Conservation (phyloP, 2,888 invertebrate species). For the Drosophila algonquin region DNA sequence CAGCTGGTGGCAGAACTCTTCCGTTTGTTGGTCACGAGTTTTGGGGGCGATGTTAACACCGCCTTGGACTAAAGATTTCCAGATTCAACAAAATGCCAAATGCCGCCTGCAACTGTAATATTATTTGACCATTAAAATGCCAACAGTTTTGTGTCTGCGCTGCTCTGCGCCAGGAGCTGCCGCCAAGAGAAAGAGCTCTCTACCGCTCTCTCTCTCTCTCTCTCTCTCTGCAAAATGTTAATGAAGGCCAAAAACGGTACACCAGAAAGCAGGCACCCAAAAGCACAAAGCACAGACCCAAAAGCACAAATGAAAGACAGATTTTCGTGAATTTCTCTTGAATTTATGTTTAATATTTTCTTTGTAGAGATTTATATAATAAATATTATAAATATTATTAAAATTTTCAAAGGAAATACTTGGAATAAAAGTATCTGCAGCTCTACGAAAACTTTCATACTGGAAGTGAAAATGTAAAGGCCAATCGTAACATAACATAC, state of each 20-base stretch:
- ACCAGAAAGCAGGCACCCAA: not conserved
- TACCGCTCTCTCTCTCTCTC: not conserved
- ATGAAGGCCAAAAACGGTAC: conserved; percentile 68
- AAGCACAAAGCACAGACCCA: conserved; percentile 11
- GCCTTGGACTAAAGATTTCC: conserved; percentile 53
- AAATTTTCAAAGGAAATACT: not conserved
- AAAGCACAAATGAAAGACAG: conserved; percentile 4
- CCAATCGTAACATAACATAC: not conserved
- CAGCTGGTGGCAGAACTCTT: conserved; percentile 58
- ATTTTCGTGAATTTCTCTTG: not conserved
- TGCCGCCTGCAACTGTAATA: conserved; percentile 49
- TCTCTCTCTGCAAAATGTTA: conserved; percentile 63
- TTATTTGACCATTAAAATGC: conserved; percentile 77
- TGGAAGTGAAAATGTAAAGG: not conserved
- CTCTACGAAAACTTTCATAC: not conserved
- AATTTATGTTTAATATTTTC: not conserved
- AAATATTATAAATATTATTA: too few species aligned
- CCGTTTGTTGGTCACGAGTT: conserved; percentile 69
- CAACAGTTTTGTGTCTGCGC: conserved; percentile 33
- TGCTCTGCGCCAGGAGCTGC: conserved; percentile 8
- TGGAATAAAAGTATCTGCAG: not conserved
- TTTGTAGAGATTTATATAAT: not conserved
- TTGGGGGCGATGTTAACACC: conserved; percentile 68
- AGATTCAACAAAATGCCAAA: conserved; percentile 44
- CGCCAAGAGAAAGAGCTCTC: conserved; percentile 11